phyloP scores from a whole-genome alignment of 1,140 invertebrate genomes.

The Caenorhabditis briggsae region DNA sequence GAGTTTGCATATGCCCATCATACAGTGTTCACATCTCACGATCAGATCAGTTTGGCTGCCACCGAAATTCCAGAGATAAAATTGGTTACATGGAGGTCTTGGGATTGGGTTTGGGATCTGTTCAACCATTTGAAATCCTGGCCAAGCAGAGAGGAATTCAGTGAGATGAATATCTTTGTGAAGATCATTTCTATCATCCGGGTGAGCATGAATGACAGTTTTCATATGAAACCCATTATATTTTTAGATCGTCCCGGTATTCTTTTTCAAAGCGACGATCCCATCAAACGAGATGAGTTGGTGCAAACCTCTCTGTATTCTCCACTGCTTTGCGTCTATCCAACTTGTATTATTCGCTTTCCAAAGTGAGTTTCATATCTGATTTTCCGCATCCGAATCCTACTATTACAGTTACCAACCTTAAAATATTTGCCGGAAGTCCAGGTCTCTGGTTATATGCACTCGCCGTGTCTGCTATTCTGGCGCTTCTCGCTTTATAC shows the following conservation, averaged over 20 bases:
- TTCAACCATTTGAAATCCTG: conserved; percentile 55
- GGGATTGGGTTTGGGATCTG: conserved; percentile 42
- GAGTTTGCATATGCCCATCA: conserved; percentile 46
- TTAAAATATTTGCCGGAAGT: conserved; percentile 32
- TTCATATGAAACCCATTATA: background rate
- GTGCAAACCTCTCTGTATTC: conserved; percentile 81
- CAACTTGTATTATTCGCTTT: conserved; percentile 77
- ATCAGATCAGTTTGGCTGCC: conserved; percentile 33
- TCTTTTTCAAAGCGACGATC: conserved; percentile 81
- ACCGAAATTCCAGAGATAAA: background rate
- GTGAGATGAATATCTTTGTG: conserved; percentile 24
- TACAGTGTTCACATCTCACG: conserved; percentile 26
- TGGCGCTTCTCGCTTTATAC: conserved; percentile 64
- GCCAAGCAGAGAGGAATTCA: conserved; percentile 12
- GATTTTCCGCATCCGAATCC: background rate
- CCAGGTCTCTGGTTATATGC: conserved; percentile 68
- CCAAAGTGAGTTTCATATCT: conserved; percentile 55
- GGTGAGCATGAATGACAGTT: background rate
- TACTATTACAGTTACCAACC: conserved; percentile 58
- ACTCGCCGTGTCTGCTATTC: conserved; percentile 68
- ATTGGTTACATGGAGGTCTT: conserved; percentile 16
- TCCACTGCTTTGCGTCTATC: conserved; percentile 81
- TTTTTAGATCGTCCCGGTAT: conserved; percentile 81
- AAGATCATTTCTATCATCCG: background rate
- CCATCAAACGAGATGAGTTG: conserved; percentile 83